Conservation (phyloP, 1,140 invertebrate genomes). For the Polypedilum vanderplanki region DNA sequence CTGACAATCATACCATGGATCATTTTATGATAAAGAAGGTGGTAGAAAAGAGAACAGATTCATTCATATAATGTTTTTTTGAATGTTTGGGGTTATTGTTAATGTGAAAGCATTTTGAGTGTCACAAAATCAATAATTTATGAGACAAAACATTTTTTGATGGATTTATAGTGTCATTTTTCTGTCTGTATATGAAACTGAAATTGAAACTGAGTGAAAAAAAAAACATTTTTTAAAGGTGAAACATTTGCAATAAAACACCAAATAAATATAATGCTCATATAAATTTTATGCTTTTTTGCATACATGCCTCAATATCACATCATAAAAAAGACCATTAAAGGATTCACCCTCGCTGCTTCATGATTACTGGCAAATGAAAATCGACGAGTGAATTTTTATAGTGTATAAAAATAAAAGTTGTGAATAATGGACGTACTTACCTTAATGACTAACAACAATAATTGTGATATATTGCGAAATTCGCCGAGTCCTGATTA, state of each 20-base stretch:
- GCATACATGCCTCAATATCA: too few relatives aligned
- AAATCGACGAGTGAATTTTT: too few relatives aligned
- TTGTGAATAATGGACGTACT: conserved; percentile 31
- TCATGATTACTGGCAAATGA: too few relatives aligned
- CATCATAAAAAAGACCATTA: too few relatives aligned
- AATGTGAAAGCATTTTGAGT: conserved; percentile 12
- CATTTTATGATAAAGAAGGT: neutral
- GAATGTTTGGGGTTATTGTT: neutral
- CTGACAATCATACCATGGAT: neutral
- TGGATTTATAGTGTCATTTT: neutral
- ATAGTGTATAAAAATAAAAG: too few relatives aligned
- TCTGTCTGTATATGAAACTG: too few relatives aligned
- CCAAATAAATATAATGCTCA: too few relatives aligned
- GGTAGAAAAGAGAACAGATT: neutral
- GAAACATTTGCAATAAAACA: too few relatives aligned
- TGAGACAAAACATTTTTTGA: conserved; percentile 15
- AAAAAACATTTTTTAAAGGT: too few relatives aligned
- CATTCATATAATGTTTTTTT: neutral
- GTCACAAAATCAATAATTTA: conserved; percentile 28
- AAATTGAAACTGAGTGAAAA: too few relatives aligned
- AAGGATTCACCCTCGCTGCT: too few relatives aligned
- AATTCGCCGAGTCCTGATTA: conserved; percentile 39
- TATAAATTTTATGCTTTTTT: too few relatives aligned
- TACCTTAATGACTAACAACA: conserved; percentile 45
- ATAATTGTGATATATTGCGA: conserved; percentile 41